Evolutionary conservation across 2,113 vertebrate genomes (phyloP).

Genomic region (Chaetura pelagica): DNA sequence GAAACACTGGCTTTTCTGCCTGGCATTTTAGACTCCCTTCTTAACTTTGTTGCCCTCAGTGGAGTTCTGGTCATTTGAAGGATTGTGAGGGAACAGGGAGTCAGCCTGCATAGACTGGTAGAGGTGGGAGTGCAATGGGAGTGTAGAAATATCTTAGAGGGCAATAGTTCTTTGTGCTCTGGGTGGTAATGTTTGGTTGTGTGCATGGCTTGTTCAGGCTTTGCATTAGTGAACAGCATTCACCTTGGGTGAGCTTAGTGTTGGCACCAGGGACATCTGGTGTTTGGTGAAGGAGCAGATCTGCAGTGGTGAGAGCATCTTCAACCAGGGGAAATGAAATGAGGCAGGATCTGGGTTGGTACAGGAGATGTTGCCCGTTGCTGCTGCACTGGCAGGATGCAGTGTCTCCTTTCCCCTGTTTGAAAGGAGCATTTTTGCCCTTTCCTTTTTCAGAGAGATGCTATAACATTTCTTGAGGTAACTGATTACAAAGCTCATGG

Average conservation of each 20-base stretch:
- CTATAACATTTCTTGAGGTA: background rate
- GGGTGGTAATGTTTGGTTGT: fast-evolving
- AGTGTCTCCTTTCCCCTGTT: fast-evolving
- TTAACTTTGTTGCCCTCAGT: background rate
- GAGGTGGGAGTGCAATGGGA: background rate
- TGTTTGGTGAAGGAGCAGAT: background rate
- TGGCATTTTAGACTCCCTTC: background rate
- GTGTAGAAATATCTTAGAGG: background rate
- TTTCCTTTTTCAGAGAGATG: background rate
- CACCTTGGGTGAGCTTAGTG: background rate
- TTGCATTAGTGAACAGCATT: background rate
- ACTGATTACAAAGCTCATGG: background rate
- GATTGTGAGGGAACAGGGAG: background rate
- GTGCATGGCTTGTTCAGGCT: background rate
- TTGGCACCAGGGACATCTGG: background rate
- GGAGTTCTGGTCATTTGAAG: background rate
- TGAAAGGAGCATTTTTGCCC: background rate
- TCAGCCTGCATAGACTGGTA: fast-evolving
- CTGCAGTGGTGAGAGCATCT: background rate
- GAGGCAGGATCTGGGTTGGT: background rate
- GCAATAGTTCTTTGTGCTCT: background rate
- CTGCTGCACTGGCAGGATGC: background rate
- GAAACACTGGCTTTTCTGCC: background rate
- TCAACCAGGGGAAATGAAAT: background rate
- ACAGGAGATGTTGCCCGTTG: fast-evolving